Percentiles rank a stretch among this genome's conserved stretches.
These are phyloP conservation scores for Anolis sagrei DNA, from an alignment of 2,113 vertebrate genomes.

Conservation along the genomic window DNA sequence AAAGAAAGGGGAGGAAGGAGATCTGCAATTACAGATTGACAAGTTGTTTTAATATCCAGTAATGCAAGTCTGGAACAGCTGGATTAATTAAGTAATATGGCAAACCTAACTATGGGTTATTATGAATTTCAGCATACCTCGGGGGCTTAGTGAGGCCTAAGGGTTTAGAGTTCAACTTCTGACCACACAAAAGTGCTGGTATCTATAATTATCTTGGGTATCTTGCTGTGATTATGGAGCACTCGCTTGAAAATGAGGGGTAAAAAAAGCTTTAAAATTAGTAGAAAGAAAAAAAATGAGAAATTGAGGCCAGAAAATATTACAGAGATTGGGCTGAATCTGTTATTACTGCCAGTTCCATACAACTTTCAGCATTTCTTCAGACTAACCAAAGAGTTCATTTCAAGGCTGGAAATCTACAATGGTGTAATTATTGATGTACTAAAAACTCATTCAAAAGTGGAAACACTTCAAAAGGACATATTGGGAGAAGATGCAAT, in stretches of 20 bases:
- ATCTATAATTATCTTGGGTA: conserved; percentile 53
- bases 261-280: conserved; percentile 49
- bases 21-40: conserved; percentile 65
- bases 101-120: conserved; percentile 48
- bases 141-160: conserved; percentile 40
- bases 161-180: conserved; percentile 65
- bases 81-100: conserved; percentile 74
- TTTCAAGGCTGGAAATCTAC: conserved; percentile 26
- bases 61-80: conserved; percentile 48
- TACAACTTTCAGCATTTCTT: conserved; percentile 66
- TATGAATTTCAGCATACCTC: conserved; percentile 54
- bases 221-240: conserved; percentile 49
- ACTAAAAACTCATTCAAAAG: background rate
- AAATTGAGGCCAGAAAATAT: conserved; percentile 59
- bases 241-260: background rate
- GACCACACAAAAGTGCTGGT: conserved; percentile 39
- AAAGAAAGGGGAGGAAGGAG: conserved; percentile 46
- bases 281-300: conserved; percentile 56
- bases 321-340: conserved; percentile 61
- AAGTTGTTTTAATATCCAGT: conserved; percentile 79
- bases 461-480: background rate
- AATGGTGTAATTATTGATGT: background rate
- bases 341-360: conserved; percentile 70
- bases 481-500: conserved; percentile 24
- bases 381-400: conserved; percentile 71